Conservation (phyloP, 1,140 invertebrate species). For the Zaprionus tsacasi region DNA sequence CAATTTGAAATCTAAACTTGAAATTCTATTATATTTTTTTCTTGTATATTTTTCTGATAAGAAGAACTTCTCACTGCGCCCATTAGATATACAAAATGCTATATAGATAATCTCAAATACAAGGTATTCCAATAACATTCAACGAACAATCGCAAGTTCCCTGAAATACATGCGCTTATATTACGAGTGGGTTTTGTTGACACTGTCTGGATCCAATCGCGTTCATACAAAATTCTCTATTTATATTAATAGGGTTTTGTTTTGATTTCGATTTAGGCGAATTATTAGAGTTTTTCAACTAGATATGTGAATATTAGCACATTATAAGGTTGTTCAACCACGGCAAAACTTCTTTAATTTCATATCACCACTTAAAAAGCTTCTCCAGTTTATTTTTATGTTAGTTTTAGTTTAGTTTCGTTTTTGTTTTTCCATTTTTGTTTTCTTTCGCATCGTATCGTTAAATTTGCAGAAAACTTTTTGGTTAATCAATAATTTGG, state of each 20-base stretch:
- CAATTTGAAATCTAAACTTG: no score
- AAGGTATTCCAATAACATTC: background rate
- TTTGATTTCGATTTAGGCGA: background rate
- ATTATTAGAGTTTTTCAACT: background rate
- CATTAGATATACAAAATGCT: background rate
- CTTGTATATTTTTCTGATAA: background rate
- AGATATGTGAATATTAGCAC: background rate
- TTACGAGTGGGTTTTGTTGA: background rate
- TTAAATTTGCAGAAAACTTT: conserved; percentile 18
- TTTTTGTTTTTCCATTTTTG: background rate
- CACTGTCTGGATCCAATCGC: background rate
- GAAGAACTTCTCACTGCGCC: background rate
- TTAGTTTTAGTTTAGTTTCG: conserved; percentile 14
- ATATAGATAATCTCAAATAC: background rate
- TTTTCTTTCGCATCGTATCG: background rate
- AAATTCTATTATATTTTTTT: no score
- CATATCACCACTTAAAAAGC: background rate
- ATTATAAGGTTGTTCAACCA: background rate
- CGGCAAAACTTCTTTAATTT: background rate
- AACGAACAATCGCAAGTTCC: background rate
- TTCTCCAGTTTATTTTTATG: conserved; percentile 12
- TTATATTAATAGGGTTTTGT: background rate
- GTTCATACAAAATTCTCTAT: background rate
- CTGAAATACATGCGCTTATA: background rate
- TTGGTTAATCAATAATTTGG: conserved; percentile 46